A percentile compares a stretch with the other conserved stretches of the same genome.
These are phyloP conservation scores for Mastomys coucha DNA, from an alignment of 2,113 vertebrate genomes.

Conservation along the genomic window DNA sequence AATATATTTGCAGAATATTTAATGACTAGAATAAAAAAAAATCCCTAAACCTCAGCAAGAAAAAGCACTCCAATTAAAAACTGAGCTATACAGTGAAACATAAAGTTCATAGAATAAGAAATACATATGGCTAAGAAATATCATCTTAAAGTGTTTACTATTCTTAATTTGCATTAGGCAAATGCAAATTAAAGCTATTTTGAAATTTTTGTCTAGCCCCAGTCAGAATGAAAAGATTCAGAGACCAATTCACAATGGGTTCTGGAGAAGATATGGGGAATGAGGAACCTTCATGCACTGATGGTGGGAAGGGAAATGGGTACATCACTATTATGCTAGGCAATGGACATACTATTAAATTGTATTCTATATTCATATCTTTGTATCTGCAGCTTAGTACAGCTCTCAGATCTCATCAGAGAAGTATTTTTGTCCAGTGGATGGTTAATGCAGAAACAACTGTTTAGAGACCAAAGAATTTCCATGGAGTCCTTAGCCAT, in stretches of 20 bases:
- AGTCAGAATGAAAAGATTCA: not conserved
- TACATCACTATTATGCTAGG: not conserved
- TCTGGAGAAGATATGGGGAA: not conserved
- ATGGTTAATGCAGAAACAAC: not conserved
- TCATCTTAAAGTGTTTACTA: not conserved
- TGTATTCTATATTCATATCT: not conserved
- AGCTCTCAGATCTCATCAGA: not conserved
- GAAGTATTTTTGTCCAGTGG: not conserved
- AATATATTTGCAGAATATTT: not conserved
- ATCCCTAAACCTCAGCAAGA: not conserved
- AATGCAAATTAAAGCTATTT: not conserved
- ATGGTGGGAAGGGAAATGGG: not conserved
- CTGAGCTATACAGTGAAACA: not conserved
- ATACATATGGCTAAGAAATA: not conserved
- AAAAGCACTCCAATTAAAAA: not conserved
- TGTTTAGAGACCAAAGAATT: not conserved
- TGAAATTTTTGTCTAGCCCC: not conserved
- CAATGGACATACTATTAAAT: not conserved
- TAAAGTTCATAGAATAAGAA: not conserved
- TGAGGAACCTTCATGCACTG: not conserved
- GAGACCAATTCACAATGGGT: not conserved
- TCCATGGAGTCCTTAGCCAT: not conserved
- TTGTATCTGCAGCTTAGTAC: not conserved
- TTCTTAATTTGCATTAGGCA: not conserved
- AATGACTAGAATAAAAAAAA: not conserved